These are phyloP conservation scores for Barnardius zonarius DNA, from an alignment of 2,113 vertebrate species.

Conservation along the genomic window DNA sequence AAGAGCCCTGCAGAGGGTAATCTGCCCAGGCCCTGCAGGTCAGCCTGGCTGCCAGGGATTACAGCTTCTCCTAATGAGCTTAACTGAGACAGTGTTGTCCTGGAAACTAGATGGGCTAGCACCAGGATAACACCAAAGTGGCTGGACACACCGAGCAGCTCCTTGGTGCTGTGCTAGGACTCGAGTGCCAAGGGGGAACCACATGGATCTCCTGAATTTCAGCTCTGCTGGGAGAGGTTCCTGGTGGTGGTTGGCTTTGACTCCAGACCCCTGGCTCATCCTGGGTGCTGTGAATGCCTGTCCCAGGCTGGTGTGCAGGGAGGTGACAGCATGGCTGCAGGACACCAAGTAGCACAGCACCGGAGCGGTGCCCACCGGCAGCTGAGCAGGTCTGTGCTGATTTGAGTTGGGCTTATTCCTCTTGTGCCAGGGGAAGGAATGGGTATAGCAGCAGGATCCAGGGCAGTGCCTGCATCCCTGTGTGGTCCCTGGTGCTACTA, in stretches of 20 bases:
- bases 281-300: neutral
- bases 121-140: fast-evolving
- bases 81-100: constrained; percentile 62
- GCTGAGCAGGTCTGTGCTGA: neutral
- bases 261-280: fast-evolving
- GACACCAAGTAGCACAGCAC: neutral
- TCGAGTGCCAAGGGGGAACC: neutral
- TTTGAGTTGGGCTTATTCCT: neutral
- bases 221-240: neutral
- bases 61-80: constrained; percentile 60
- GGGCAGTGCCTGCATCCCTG: fast-evolving
- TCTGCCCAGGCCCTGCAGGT: constrained; percentile 41
- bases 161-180: neutral
- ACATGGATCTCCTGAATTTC: neutral
- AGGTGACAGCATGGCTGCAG: neutral
- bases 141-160: neutral
- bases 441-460: fast-evolving
- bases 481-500: neutral
- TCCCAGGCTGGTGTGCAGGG: fast-evolving
- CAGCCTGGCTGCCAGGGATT: constrained; percentile 26
- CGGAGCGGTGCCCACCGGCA: fast-evolving
- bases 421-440: neutral
- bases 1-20: constrained; percentile 29
- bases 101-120: constrained; percentile 40
- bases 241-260: neutral